Evolutionary conservation across 2,797 vertebrate genomes (phyloP).

Genomic region (Pristis pectinata): DNA sequence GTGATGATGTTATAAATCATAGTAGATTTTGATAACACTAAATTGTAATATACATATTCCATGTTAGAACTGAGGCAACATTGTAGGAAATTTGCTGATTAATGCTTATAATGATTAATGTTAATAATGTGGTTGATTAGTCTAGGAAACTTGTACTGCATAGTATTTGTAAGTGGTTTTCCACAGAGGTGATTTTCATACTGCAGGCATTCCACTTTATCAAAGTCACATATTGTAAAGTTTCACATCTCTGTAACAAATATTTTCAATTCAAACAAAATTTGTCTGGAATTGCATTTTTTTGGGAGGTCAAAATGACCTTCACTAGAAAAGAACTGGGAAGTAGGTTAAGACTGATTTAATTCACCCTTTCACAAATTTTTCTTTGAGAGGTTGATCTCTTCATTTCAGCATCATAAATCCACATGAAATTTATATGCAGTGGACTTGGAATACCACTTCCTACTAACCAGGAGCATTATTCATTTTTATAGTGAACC

Average conservation of each 20-base stretch:
- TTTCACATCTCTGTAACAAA: background rate
- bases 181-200: background rate
- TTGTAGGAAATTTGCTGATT: background rate
- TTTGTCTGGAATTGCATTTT: slow-evolving; percentile 18
- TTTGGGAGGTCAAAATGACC: slow-evolving; percentile 20
- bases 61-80: background rate
- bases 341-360: background rate
- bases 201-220: background rate
- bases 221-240: background rate
- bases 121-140: no score
- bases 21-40: slow-evolving; percentile 5
- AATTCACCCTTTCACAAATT: background rate
- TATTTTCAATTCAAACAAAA: background rate
- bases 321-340: background rate
- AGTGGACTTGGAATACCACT: background rate
- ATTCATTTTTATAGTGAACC: background rate
- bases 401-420: background rate
- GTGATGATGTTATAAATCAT: background rate
- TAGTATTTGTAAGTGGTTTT: background rate
- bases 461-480: background rate
- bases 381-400: background rate
- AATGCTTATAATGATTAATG: background rate
- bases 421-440: background rate
- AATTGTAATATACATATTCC: background rate
- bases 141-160: background rate